Evolutionary conservation across 2,888 invertebrate species (phyloP), one percentile per base, ranked within the genome.

Genomic region (Cancer borealis): DNA sequence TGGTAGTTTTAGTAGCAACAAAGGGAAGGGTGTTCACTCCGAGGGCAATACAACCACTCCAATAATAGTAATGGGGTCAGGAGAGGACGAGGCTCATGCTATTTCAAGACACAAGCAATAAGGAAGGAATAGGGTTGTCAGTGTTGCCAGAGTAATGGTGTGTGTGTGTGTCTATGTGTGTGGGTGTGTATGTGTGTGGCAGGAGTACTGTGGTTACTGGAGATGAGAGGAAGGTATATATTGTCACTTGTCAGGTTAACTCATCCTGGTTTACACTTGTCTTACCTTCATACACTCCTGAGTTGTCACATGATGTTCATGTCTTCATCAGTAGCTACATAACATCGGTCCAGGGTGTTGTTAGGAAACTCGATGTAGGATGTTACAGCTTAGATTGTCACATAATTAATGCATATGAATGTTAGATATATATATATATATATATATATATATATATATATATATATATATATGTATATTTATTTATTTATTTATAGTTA

Each of bases 11-110:
- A 26, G 26, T 73, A 26, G 73, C 73, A 73, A 73, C 73, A 73
- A 73, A 73, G 73, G 8, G 17, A 79, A 79, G 73, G 26, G 6
- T 84, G 84, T 10, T 30, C 14, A 26, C 73, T 79, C 26, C 73
- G 73, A 8, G 84, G 84, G 84, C 14, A 84, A 30, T 39, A 84
- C 39, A 39, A 14, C 39, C 39, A 39, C n/a, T 30, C 84, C 39
- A 39, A 39, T 30, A 84, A 84, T 84, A 84, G 84, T 84, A 84
- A 84, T 39, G 84, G 84, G 84, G 84, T 84, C 84, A 84, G 84
- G 84, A 84, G 4, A 39, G n/a, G 39, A 17, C 39, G 30, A 39
- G 10, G 30, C 4, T 30, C 26, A n/a, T 79, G 73, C 84, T 84
- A 84, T 84, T 84, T 84, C 84, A 10, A 39, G 84, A 12, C 12